Base-by-base conservation (phyloP, 2,797 vertebrate species). In the Falco concolor region DNA sequence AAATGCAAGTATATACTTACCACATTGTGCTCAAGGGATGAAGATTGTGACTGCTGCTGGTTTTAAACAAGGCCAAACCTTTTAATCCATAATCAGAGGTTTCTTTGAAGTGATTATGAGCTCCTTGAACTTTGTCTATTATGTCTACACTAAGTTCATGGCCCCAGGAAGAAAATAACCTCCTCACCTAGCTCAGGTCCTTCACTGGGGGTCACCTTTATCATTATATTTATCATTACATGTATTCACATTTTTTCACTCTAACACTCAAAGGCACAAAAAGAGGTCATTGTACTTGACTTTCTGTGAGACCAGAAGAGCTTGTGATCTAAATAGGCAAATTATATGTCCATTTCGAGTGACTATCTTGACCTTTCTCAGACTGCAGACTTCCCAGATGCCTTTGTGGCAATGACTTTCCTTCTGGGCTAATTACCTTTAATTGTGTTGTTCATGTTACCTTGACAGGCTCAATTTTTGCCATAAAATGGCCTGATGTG, bases 291-390 rank as follows among this genome's bases (percentile, higher is more conserved):
- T 69, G 38, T 38, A 56, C 52, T 90, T 74, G 77, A 91, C 69
- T 74, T 95, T 69, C 54, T 84, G n/a, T n/a, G 24, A 94, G 63
- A 30, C 50, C 28, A 65, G 40, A 94, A 79, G 63, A 89, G 47
- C 14, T 81, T 79, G 25, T 82, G 77, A 49, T 76, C 85, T 90
- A 94, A 94, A 90, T 5, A 76, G 30, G 44, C 14, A 90, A 92
- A 95, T 95, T 88, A 87, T 73, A 79, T 34, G 81, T 69, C 80
- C 30, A 79, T 90, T 91, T 79, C 2, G 2, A 76, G 73, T 76
- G 15, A 73, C 47, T 79, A 24, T 34, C 70, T 93, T 95, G 83
- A 90, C 90, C 90, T 93, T 95, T 91, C 50, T 91, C n/a, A 65
- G 50, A 59, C 5, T 95, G 50, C 69, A 54, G 88, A 3, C 61